Percentiles rank a stretch among this genome's conserved stretches.
These are phyloP conservation scores for Zoanthus sansibaricus DNA, from an alignment of 92 coral and sea anemone genomes.

Conservation along the genomic window DNA sequence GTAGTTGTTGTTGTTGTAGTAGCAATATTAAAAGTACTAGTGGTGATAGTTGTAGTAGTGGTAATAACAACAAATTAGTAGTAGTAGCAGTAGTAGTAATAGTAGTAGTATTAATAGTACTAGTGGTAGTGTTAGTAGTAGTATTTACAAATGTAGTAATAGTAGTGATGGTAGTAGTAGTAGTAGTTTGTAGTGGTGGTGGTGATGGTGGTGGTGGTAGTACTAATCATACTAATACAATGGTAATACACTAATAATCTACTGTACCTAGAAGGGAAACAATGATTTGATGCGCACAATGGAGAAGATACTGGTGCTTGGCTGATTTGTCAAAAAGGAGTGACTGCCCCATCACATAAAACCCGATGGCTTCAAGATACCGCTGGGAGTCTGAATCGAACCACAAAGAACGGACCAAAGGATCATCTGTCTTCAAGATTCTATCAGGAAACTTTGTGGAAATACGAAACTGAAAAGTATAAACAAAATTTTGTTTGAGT, in stretches of 20 bases:
- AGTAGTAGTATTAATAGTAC: no score
- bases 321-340: constrained; percentile 79
- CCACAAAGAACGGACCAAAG: constrained; percentile 79
- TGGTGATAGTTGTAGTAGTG: no score
- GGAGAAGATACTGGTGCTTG: constrained; percentile 70
- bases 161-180: no score
- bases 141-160: no score
- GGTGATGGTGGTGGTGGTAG: background rate
- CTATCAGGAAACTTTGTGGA: constrained; percentile 79
- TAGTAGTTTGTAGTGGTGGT: background rate
- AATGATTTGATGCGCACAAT: constrained; percentile 59
- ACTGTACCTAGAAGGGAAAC: constrained; percentile 74
- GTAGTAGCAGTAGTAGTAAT: no score
- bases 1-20: no score
- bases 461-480: constrained; percentile 59
- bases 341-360: constrained; percentile 86
- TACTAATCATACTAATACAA: no score
- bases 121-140: no score
- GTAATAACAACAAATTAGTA: no score
- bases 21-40: no score
- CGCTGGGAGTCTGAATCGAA: constrained; percentile 65
- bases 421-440: constrained; percentile 83
- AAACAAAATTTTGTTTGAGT: background rate
- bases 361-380: constrained; percentile 76
- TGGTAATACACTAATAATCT: background rate